Conservation (phyloP, 2,888 invertebrate species). For the Brachyptera putata region DNA sequence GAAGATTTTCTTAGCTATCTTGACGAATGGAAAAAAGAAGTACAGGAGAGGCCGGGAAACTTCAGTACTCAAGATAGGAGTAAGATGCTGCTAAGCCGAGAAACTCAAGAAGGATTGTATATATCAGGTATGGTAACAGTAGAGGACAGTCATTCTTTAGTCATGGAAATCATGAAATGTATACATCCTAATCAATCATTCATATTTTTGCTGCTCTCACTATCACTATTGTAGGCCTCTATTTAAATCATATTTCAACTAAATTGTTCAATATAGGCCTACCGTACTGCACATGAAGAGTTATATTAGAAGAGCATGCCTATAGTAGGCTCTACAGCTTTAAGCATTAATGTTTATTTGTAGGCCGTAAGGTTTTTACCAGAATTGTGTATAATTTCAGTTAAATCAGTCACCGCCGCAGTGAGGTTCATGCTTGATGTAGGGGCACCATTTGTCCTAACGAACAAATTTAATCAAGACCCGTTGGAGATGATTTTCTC, state of each 20-base stretch:
- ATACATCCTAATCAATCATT: too few species aligned
- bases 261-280: too few species aligned
- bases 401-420: too few species aligned
- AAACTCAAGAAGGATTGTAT: not conserved
- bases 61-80: not conserved
- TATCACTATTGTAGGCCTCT: too few species aligned
- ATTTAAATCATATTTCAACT: too few species aligned
- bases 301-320: too few species aligned
- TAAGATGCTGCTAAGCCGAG: not conserved
- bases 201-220: too few species aligned
- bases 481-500: not conserved
- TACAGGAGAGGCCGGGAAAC: not conserved
- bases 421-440: not conserved
- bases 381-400: too few species aligned
- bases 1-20: not conserved
- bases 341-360: too few species aligned
- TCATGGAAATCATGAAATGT: not conserved
- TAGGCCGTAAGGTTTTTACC: too few species aligned
- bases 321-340: too few species aligned
- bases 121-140: not conserved
- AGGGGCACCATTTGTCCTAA: not conserved
- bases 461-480: not conserved
- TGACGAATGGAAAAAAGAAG: not conserved
- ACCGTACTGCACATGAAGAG: too few species aligned
- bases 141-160: not conserved